A percentile compares a stretch with the other conserved stretches of the same genome.
phyloP scores from a whole-genome alignment of 2,113 vertebrate genomes.

The Tapirus terrestris region DNA sequence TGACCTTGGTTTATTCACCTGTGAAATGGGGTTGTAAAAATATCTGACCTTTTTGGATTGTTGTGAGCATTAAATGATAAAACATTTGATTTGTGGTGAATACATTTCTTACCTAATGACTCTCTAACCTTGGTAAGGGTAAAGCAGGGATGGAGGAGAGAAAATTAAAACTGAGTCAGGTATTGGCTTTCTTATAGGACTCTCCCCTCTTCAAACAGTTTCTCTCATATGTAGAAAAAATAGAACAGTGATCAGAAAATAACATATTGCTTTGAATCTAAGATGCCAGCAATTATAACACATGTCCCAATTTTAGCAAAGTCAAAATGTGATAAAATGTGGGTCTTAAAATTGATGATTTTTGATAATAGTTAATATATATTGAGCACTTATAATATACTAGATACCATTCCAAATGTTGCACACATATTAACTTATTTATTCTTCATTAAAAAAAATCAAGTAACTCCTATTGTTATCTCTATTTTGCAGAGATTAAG shows the following conservation, averaged over 20 bases:
- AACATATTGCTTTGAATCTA: neutral
- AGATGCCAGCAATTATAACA: slow-evolving; percentile 1
- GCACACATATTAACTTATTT: neutral
- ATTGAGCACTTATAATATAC: neutral
- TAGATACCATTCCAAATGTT: neutral
- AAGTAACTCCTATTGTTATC: neutral
- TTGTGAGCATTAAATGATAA: slow-evolving; percentile 23
- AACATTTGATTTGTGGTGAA: neutral
- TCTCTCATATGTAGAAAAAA: neutral
- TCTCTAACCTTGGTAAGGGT: neutral
- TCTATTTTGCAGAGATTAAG: neutral
- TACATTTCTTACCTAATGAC: neutral
- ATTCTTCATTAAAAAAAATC: neutral
- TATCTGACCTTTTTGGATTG: slow-evolving; percentile 6
- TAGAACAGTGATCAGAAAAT: neutral
- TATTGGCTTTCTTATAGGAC: neutral
- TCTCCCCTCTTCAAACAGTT: neutral
- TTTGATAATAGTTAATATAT: slow-evolving; percentile 2
- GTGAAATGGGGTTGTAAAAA: slow-evolving; percentile 52
- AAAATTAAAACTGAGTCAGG: neutral
- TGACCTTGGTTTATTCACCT: slow-evolving; percentile 24
- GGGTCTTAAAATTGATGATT: neutral
- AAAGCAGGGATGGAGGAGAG: neutral
- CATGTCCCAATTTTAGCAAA: neutral
- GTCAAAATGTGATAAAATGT: slow-evolving; percentile 6